Evolutionary conservation across 2,888 invertebrate genomes (phyloP).

Genomic region (Antheraea yamamai): DNA sequence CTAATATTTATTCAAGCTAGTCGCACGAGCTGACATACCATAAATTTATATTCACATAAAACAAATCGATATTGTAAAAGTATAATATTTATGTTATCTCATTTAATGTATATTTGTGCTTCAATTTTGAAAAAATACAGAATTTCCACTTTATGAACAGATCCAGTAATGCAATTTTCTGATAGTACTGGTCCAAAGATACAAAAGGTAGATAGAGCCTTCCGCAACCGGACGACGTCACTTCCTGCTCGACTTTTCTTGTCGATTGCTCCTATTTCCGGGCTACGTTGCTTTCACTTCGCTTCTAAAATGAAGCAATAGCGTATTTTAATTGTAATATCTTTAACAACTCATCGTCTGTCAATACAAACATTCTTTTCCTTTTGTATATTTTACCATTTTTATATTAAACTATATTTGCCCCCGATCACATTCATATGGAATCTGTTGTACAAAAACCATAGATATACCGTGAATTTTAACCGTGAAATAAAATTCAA

Average conservation of each 20-base stretch:
- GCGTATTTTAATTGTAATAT: neutral
- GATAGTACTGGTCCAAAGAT: neutral
- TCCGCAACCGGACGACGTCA: neutral
- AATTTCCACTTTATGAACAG: neutral
- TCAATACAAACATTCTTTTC: no score
- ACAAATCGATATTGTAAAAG: no score
- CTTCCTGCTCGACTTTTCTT: neutral
- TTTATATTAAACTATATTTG: no score
- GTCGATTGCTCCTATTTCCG: neutral
- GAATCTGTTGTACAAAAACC: no score
- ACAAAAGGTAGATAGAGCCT: neutral
- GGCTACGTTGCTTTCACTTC: neutral
- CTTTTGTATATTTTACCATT: no score
- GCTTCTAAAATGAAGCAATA: neutral
- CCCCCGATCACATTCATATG: no score
- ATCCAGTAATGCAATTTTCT: constrained; percentile 2
- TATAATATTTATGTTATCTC: neutral
- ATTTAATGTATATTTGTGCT: neutral
- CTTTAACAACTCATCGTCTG: no score
- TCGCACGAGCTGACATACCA: no score
- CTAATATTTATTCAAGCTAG: no score
- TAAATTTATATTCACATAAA: neutral
- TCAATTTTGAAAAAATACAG: neutral
- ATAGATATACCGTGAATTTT: no score
- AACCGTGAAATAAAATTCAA: no score